A percentile compares a stretch with the other conserved stretches of the same genome.
These are phyloP conservation scores for Hipposideros larvatus DNA, from an alignment of 2,797 vertebrate species.

Conservation along the genomic window DNA sequence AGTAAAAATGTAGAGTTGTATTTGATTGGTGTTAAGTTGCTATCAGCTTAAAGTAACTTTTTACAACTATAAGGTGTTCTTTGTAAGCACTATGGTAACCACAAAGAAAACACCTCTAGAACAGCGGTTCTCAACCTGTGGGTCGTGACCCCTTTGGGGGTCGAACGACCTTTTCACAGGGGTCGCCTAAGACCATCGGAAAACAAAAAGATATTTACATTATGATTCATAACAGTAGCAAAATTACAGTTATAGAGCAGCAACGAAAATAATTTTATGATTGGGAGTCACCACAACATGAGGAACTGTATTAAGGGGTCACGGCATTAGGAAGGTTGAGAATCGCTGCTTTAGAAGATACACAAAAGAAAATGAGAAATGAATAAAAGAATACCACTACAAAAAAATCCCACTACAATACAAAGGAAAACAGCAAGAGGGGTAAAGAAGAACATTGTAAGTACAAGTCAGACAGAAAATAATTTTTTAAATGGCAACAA, in stretches of 20 bases:
- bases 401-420: neutral
- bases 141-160: no score
- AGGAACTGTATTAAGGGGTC: no score
- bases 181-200: no score
- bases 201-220: no score
- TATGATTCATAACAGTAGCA: no score
- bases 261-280: no score
- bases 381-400: neutral
- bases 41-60: constrained; percentile 25
- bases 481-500: neutral
- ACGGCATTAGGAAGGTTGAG: no score
- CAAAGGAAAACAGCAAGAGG: neutral
- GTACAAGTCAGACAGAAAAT: constrained; percentile 18
- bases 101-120: constrained; percentile 5
- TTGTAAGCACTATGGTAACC: neutral
- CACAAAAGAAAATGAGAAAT: neutral
- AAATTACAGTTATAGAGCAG: no score
- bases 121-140: no score
- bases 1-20: neutral
- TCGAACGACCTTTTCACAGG: no score
- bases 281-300: no score
- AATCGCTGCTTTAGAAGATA: neutral
- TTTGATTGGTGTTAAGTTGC: constrained; percentile 40
- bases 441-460: neutral
- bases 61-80: neutral